Evolutionary conservation across 2,797 vertebrate genomes (phyloP).

Genomic region (Pseudochaenichthys georgianus): DNA sequence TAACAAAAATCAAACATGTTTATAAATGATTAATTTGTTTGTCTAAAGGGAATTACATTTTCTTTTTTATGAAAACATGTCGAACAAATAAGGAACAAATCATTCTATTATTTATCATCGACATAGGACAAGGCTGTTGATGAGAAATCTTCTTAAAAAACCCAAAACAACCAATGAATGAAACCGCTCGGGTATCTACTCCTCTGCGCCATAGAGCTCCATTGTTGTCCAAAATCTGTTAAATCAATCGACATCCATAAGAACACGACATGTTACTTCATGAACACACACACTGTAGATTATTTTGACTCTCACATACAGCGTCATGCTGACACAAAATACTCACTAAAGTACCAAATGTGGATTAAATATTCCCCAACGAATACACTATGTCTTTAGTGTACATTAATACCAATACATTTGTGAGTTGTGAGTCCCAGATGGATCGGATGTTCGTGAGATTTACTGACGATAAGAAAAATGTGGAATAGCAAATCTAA

Average conservation of each 20-base stretch:
- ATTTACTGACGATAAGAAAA: not conserved
- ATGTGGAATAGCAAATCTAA: not conserved
- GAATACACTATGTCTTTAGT: not conserved
- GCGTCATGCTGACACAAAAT: not conserved
- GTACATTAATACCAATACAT: not conserved
- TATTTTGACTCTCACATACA: not conserved
- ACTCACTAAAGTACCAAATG: no score
- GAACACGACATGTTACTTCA: not conserved
- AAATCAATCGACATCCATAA: not conserved
- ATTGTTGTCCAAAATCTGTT: no score
- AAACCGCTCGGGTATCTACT: not conserved
- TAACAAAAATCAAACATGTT: no score
- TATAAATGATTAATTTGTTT: no score
- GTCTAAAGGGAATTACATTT: no score
- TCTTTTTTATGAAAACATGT: not conserved
- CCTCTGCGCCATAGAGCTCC: no score
- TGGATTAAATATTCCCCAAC: no score
- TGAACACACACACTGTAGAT: not conserved
- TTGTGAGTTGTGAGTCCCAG: not conserved
- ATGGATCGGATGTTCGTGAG: no score
- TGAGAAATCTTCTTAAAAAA: not conserved
- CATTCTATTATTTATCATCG: not conserved
- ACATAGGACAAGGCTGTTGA: not conserved
- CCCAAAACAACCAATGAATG: not conserved
- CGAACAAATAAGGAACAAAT: not conserved